These are phyloP conservation scores for Heliconius cydno DNA, from an alignment of 2,888 invertebrate genomes.

Conservation along the genomic window DNA sequence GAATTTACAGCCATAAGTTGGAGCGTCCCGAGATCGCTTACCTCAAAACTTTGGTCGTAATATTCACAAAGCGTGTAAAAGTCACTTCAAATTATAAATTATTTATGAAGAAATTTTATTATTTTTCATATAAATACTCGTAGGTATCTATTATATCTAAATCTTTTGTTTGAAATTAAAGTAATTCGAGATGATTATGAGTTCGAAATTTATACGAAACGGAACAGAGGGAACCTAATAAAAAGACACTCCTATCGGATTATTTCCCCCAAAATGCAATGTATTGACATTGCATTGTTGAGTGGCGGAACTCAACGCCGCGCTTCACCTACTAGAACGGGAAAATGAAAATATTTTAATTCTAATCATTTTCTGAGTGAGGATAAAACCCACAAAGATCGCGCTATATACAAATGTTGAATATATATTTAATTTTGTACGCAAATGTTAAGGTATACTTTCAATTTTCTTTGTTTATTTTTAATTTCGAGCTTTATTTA, in stretches of 20 bases:
- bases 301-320: too few species aligned
- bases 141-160: background rate
- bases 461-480: too few species aligned
- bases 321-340: too few species aligned
- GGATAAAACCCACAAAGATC: too few species aligned
- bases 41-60: conserved; percentile 12
- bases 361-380: too few species aligned
- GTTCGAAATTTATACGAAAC: background rate
- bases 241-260: background rate
- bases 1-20: background rate
- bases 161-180: background rate
- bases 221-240: background rate
- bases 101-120: background rate
- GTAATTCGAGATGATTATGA: background rate
- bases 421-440: too few species aligned
- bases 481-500: too few species aligned
- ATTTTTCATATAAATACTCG: background rate
- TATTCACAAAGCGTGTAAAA: conserved; percentile 13
- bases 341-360: too few species aligned
- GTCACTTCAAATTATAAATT: background rate
- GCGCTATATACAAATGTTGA: too few species aligned
- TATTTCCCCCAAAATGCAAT: too few species aligned
- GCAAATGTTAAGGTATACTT: too few species aligned
- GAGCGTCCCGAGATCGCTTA: background rate
- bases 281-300: too few species aligned